Percentiles rank a stretch among this genome's conserved stretches.
Evolutionary conservation across 2,113 vertebrate genomes (phyloP).

Genomic region (Sisor rabdophorus): DNA sequence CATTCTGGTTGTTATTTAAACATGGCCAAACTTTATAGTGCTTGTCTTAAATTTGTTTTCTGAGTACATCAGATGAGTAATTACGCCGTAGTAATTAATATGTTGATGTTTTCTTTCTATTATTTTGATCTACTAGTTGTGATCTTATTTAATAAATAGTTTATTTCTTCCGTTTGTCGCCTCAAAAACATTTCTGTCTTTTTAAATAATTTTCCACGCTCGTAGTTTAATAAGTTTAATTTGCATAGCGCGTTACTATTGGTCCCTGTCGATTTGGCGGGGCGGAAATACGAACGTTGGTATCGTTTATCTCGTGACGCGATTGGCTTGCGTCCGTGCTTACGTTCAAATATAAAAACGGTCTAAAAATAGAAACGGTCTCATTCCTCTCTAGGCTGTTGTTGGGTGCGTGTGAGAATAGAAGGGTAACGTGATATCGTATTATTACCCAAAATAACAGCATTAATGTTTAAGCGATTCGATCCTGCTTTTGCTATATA

Average conservation of each 20-base stretch:
- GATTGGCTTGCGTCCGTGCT: constrained; percentile 49
- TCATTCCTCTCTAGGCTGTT: constrained; percentile 50
- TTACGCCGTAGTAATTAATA: background rate
- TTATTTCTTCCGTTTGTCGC: background rate
- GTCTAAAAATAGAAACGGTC: constrained; percentile 55
- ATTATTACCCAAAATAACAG: constrained; percentile 27
- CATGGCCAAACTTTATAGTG: background rate
- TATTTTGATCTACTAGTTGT: background rate
- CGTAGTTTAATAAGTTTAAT: constrained; percentile 32
- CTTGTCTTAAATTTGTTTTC: background rate
- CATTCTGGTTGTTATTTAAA: background rate
- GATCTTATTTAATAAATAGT: background rate
- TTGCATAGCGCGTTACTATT: constrained; percentile 39
- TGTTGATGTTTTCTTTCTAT: background rate
- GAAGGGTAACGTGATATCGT: background rate
- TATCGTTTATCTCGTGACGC: constrained; percentile 7
- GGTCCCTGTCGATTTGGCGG: constrained; percentile 51
- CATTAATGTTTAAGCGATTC: constrained; percentile 13
- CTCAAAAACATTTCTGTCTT: constrained; percentile 43
- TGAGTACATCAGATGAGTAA: background rate
- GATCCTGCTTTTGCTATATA: background rate
- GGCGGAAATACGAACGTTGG: constrained; percentile 42
- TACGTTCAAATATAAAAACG: constrained; percentile 48
- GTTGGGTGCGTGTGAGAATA: constrained; percentile 4
- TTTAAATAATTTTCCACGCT: constrained; percentile 43